A percentile compares a stretch with the other conserved stretches of the same genome.
Conservation (phyloP, 2,888 invertebrate species). For the Aporophyla nigra region DNA sequence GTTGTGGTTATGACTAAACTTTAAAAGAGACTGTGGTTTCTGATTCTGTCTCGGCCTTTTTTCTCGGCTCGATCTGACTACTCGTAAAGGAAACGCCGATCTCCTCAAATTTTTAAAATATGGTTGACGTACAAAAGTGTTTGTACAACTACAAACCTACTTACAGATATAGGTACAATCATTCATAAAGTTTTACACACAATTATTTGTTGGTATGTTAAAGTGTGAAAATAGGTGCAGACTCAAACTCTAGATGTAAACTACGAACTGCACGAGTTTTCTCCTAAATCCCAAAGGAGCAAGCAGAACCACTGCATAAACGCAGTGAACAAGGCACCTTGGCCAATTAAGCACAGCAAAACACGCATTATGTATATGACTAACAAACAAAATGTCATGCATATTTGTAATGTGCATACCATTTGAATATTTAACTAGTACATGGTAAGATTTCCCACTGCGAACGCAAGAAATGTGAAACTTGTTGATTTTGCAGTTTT, state of each 20-base stretch:
- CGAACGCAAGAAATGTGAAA: constrained; percentile 48
- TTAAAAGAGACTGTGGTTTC: no score
- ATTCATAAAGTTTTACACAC: neutral
- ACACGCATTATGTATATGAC: constrained; percentile 28
- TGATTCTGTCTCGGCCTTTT: no score
- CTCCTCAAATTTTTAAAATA: no score
- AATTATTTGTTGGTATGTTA: neutral
- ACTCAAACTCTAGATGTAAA: neutral
- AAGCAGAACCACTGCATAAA: neutral
- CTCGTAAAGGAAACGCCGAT: no score
- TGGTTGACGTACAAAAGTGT: no score
- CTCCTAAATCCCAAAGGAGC: neutral
- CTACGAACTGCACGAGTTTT: neutral
- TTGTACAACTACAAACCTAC: no score
- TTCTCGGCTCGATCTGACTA: no score
- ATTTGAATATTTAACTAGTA: constrained; percentile 50
- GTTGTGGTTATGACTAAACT: no score
- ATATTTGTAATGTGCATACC: constrained; percentile 33
- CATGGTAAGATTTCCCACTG: constrained; percentile 40
- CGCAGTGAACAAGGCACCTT: constrained; percentile 6
- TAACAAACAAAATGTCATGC: constrained; percentile 48
- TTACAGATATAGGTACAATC: no score
- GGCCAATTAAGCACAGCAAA: constrained; percentile 37
- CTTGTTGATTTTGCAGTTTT: constrained; percentile 30
- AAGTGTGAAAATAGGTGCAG: neutral